Conservation (phyloP, 2,888 invertebrate genomes). For the Adela reaumurella region DNA sequence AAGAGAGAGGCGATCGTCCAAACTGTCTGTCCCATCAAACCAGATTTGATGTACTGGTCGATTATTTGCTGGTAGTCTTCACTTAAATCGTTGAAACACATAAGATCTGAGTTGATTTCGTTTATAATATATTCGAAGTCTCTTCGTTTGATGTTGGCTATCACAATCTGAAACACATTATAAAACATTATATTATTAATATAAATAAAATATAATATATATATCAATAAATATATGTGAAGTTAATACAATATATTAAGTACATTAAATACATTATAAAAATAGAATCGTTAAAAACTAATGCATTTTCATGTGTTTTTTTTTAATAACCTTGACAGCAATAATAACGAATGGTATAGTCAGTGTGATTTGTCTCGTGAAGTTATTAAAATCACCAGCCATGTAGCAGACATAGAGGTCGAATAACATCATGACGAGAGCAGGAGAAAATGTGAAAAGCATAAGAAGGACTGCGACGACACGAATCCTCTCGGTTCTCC, state of each 20-base stretch:
- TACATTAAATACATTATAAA: too few relatives aligned
- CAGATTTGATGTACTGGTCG: background rate
- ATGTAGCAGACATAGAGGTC: background rate
- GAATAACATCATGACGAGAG: background rate
- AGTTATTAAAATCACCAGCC: background rate
- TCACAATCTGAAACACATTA: background rate
- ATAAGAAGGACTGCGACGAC: background rate
- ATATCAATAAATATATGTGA: too few relatives aligned
- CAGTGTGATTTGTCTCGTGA: background rate
- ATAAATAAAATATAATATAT: too few relatives aligned
- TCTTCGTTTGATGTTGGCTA: background rate
- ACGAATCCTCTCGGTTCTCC: background rate
- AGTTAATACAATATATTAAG: too few relatives aligned
- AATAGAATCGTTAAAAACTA: too few relatives aligned
- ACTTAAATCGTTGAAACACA: background rate
- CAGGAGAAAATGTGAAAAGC: background rate
- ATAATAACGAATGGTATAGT: background rate
- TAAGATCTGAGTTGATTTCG: background rate
- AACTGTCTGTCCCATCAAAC: background rate
- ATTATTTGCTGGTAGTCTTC: background rate
- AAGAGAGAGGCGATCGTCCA: background rate
- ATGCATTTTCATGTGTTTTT: too few relatives aligned
- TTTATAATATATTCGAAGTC: background rate
- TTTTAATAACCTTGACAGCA: too few relatives aligned
- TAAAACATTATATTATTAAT: background rate